Evolutionary conservation across 53 echinoderm and acorn worm genomes (phyloP).

Genomic region (Stichopus horrens): DNA sequence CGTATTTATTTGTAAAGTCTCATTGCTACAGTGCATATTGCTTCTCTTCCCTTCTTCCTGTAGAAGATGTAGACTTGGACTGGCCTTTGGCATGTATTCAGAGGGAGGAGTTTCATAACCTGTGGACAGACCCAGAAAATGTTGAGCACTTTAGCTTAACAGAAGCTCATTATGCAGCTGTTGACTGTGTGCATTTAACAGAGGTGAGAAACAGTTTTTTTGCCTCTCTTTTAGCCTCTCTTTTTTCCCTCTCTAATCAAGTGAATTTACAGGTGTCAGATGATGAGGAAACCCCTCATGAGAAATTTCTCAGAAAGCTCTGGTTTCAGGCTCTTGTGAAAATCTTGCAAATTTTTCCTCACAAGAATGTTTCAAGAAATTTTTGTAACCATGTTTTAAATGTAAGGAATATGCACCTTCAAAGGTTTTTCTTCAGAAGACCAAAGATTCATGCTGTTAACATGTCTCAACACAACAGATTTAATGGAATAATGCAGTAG

Average conservation of each 20-base stretch:
- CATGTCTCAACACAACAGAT: no score
- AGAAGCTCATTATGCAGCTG: conserved; percentile 74
- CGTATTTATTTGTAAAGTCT: not conserved
- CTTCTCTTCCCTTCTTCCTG: not conserved
- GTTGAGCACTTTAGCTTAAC: conserved; percentile 83
- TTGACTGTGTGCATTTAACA: conserved; percentile 87
- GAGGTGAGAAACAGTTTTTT: conserved; percentile 55
- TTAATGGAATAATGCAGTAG: no score
- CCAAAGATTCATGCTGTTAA: no score
- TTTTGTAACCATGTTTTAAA: not conserved
- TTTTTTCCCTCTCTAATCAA: no score
- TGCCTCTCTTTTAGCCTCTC: no score
- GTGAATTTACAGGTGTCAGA: no score
- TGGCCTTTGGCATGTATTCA: conserved; percentile 89
- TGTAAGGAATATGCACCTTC: no score
- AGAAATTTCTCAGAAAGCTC: not conserved
- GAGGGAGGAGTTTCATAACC: conserved; percentile 62
- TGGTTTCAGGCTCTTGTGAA: not conserved
- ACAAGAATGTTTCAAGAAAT: not conserved
- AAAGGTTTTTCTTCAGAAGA: no score
- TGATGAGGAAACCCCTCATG: no score
- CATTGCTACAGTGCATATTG: not conserved
- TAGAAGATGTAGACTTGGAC: conserved; percentile 60
- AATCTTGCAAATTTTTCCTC: not conserved
- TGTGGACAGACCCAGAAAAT: conserved; percentile 60